Percentiles rank a stretch among this genome's conserved stretches.
Conservation (phyloP, 1,140 invertebrate genomes). For the Mercenaria mercenaria region DNA sequence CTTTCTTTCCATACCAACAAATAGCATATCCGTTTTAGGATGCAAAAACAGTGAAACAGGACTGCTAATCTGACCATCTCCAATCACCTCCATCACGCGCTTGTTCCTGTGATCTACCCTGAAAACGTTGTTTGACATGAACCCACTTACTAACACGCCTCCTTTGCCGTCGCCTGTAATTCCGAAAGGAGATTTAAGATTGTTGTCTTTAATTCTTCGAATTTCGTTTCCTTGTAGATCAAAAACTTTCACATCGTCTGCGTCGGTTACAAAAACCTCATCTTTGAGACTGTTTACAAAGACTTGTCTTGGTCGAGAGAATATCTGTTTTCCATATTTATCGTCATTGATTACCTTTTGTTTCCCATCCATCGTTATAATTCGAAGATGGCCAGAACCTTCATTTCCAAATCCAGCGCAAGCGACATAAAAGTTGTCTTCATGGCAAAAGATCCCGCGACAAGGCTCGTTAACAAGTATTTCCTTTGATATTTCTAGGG, state of each 20-base stretch:
- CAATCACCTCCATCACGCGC: background rate
- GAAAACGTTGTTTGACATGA: background rate
- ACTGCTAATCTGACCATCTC: background rate
- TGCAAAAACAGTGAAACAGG: background rate
- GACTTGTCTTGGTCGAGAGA: background rate
- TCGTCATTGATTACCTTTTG: background rate
- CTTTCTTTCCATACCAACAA: slow-evolving; percentile 9
- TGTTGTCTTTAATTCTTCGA: background rate
- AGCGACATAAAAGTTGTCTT: background rate
- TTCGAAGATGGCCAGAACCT: background rate
- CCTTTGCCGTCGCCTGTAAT: background rate
- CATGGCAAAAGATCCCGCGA: background rate
- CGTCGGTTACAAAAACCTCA: background rate
- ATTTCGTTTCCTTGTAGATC: background rate
- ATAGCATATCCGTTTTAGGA: background rate
- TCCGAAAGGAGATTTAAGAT: background rate
- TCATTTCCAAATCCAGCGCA: background rate
- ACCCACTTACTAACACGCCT: background rate
- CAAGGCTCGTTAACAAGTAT: background rate
- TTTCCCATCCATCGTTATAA: background rate
- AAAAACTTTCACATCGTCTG: background rate
- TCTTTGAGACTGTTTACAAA: background rate
- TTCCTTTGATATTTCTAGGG: background rate
- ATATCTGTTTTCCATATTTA: background rate
- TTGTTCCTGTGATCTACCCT: background rate